Percentiles rank a stretch among this genome's conserved stretches.
phyloP scores from a whole-genome alignment of 2,113 vertebrate genomes.

The Oenanthe oenanthe region DNA sequence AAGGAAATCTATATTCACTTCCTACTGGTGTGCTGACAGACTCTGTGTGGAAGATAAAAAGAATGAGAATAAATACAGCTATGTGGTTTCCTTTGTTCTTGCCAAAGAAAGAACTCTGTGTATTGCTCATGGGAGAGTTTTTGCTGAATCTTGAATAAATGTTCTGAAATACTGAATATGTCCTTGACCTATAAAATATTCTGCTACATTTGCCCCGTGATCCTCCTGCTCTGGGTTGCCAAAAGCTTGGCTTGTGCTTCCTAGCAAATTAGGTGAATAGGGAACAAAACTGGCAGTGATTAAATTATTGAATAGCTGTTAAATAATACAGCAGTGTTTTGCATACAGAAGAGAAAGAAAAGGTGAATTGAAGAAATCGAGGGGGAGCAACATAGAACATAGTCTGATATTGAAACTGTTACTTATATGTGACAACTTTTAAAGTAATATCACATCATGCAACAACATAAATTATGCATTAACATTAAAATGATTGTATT shows the following conservation, averaged over 20 bases:
- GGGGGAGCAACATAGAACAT: neutral
- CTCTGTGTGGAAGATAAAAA: neutral
- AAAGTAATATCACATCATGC: neutral
- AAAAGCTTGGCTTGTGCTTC: neutral
- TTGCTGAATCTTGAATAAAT: neutral
- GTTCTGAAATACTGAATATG: neutral
- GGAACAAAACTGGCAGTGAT: neutral
- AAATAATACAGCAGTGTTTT: neutral
- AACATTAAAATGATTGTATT: neutral
- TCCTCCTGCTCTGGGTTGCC: neutral
- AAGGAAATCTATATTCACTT: neutral
- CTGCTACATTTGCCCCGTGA: neutral
- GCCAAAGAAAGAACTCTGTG: neutral
- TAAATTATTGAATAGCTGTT: neutral
- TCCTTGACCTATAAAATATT: slow-evolving; percentile 4
- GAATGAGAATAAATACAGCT: neutral
- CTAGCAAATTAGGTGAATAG: neutral
- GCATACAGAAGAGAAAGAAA: neutral
- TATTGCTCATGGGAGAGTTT: neutral
- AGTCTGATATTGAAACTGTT: neutral
- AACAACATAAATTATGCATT: neutral
- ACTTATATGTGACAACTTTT: neutral
- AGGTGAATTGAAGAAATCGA: neutral
- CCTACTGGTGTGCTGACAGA: neutral
- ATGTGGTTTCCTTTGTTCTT: neutral